Conservation (phyloP, 2,797 vertebrate species). For the Chelon labrosus region DNA sequence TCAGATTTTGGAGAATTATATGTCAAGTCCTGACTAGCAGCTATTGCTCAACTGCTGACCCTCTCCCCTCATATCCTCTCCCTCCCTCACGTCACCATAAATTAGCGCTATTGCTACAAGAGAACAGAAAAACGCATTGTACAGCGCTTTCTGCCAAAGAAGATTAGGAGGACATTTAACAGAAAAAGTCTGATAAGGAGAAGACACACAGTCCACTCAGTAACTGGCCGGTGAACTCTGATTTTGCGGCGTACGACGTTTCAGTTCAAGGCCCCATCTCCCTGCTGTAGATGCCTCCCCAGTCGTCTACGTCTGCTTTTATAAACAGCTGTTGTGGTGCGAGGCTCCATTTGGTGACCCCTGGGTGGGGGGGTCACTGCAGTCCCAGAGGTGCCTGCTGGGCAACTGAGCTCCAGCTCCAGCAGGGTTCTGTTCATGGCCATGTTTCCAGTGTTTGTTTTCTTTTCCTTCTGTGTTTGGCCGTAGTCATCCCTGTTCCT, state of each 20-base stretch:
- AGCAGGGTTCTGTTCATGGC: slow-evolving; percentile 72
- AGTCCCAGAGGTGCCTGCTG: slow-evolving; percentile 75
- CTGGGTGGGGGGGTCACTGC: slow-evolving; percentile 56
- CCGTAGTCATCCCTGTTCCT: slow-evolving; percentile 67
- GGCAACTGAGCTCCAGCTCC: slow-evolving; percentile 68
- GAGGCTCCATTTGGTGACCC: slow-evolving; percentile 77
- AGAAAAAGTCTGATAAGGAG: slow-evolving; percentile 43
- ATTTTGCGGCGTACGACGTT: slow-evolving; percentile 51
- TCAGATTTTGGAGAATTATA: slow-evolving; percentile 15
- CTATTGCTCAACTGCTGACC: slow-evolving; percentile 34
- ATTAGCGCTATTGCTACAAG: slow-evolving; percentile 18
- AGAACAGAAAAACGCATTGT: slow-evolving; percentile 19
- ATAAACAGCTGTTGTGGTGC: slow-evolving; percentile 80
- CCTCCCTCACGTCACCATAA: slow-evolving; percentile 23
- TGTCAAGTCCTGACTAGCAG: slow-evolving; percentile 30
- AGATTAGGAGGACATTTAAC: slow-evolving; percentile 13
- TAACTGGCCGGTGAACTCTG: slow-evolving; percentile 54
- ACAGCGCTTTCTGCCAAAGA: slow-evolving; percentile 5
- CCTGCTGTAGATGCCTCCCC: slow-evolving; percentile 46
- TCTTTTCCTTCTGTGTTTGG: slow-evolving; percentile 76
- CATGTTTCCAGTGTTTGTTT: slow-evolving; percentile 80
- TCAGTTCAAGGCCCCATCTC: slow-evolving; percentile 54
- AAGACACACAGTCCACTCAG: slow-evolving; percentile 41
- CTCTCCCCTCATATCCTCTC: slow-evolving; percentile 14
- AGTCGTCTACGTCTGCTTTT: slow-evolving; percentile 69